These are phyloP conservation scores for Cassiopea andromeda DNA, from an alignment of 30 jellyfish, hydroid and myxozoan species.

Conservation along the genomic window DNA sequence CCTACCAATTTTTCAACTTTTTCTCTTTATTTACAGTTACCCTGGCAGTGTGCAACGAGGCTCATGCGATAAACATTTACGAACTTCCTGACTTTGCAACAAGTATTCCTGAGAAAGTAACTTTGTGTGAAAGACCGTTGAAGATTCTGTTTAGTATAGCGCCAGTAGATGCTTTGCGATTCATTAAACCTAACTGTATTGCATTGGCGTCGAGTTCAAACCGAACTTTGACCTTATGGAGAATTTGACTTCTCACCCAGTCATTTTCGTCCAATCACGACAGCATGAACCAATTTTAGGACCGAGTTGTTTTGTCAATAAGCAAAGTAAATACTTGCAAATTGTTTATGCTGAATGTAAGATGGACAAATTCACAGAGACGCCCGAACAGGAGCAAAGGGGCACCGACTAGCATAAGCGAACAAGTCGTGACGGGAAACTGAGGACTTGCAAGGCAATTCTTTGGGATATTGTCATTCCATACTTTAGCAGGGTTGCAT, in stretches of 20 bases:
- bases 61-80: conserved; percentile 70
- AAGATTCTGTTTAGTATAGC: conserved; percentile 71
- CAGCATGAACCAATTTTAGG: too few species aligned
- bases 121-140: conserved; percentile 63
- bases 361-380: too few species aligned
- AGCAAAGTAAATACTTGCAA: too few species aligned
- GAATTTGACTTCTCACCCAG: conserved; percentile 3
- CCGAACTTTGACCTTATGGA: conserved; percentile 81
- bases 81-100: conserved; percentile 19
- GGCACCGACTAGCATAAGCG: too few species aligned
- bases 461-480: too few species aligned
- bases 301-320: too few species aligned
- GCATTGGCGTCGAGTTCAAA: conserved; percentile 85
- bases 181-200: conserved; percentile 42
- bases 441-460: too few species aligned
- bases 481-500: too few species aligned
- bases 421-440: too few species aligned
- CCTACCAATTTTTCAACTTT: background rate
- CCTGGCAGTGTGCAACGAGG: conserved; percentile 79
- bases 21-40: conserved; percentile 29
- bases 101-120: conserved; percentile 4
- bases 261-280: background rate
- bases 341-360: too few species aligned
- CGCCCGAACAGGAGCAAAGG: too few species aligned
- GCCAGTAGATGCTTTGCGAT: conserved; percentile 67